These are phyloP conservation scores for Dinothrombium tinctorium DNA, from an alignment of 1,140 invertebrate species.

Conservation along the genomic window DNA sequence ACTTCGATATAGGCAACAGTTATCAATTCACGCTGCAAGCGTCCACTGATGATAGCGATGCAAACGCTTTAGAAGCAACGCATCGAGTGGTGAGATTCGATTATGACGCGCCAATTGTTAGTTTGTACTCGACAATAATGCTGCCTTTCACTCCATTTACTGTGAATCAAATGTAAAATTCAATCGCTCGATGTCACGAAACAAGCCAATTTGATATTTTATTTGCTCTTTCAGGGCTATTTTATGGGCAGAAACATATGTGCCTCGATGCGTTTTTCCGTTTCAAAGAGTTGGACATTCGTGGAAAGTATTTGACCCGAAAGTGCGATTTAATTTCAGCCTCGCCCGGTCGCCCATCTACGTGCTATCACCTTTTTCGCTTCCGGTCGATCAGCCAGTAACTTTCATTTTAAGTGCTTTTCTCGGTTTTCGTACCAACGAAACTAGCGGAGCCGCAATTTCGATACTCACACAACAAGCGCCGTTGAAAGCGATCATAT, in stretches of 20 bases:
- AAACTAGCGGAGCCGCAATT: slow-evolving; percentile 8
- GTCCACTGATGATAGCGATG: not conserved
- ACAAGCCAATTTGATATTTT: not conserved
- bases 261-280: slow-evolving; percentile 8
- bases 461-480: not conserved
- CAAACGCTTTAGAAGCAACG: not conserved
- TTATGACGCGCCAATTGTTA: slow-evolving; percentile 10
- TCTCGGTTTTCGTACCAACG: slow-evolving; percentile 5
- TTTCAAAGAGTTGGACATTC: slow-evolving; percentile 6
- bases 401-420: slow-evolving; percentile 6
- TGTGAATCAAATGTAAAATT: not conserved
- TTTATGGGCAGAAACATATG: slow-evolving; percentile 8
- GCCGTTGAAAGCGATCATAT: slow-evolving; percentile 6
- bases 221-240: not conserved
- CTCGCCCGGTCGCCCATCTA: not conserved
- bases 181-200: not conserved
- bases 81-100: slow-evolving; percentile 4
- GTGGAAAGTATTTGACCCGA: slow-evolving; percentile 9
- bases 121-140: slow-evolving; percentile 3
- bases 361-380: slow-evolving; percentile 5
- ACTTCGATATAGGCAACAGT: slow-evolving; percentile 1
- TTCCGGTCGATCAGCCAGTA: slow-evolving; percentile 6
- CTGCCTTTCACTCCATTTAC: slow-evolving; percentile 5
- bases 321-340: slow-evolving; percentile 4
- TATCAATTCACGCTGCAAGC: slow-evolving; percentile 7